Conservation (phyloP, 1,140 invertebrate genomes). For the Arctopsyche grandis region DNA sequence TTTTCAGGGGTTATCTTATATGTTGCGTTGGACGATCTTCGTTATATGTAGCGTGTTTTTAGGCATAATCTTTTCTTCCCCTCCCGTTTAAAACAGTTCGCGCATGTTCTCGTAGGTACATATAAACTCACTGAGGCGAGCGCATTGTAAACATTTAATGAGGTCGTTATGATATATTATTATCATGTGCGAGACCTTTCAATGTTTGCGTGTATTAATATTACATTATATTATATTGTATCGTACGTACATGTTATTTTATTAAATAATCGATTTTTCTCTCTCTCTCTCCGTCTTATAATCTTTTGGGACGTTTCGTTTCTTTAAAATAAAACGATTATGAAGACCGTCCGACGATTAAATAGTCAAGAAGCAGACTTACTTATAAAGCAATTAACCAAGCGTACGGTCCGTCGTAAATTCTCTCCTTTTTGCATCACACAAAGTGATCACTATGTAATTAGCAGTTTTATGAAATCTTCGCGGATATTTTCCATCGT, state of each 20-base stretch:
- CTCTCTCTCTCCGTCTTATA: neutral
- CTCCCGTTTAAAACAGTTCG: constrained; percentile 26
- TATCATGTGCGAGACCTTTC: neutral
- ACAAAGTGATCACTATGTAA: constrained; percentile 30
- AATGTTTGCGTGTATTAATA: neutral
- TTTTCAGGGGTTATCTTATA: constrained; percentile 45
- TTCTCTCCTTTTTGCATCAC: constrained; percentile 17
- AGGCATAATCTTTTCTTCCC: constrained; percentile 27
- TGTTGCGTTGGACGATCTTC: constrained; percentile 32
- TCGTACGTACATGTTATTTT: no score
- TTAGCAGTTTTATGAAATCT: constrained; percentile 28
- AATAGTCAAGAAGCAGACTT: constrained; percentile 7
- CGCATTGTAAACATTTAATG: constrained; percentile 12
- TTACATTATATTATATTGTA: no score
- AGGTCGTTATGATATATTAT: constrained; percentile 4
- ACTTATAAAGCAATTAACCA: constrained; percentile 35
- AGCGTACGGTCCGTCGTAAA: constrained; percentile 19
- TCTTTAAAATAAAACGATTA: neutral
- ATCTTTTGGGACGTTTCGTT: neutral
- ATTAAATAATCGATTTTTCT: constrained; percentile 1
- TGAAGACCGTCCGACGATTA: neutral
- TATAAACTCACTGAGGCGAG: no score
- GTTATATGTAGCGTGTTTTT: constrained; percentile 29
- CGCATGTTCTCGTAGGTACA: no score
- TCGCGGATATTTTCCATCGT: constrained; percentile 1